Base-by-base conservation (phyloP, 2,113 vertebrate genomes). In the Tetrao urogallus region DNA sequence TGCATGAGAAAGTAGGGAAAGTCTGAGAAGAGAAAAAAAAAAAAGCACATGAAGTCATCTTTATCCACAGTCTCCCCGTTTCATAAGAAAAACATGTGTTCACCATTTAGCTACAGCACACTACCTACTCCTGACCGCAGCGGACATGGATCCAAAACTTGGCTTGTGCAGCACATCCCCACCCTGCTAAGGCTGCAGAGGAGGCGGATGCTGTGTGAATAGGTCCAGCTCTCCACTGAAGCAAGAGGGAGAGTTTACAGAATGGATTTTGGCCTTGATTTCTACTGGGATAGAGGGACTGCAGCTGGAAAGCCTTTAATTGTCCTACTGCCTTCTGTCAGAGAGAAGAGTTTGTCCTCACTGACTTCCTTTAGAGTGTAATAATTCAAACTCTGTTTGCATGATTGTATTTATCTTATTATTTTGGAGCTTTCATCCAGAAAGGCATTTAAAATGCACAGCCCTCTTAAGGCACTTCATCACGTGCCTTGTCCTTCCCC, bases 391-490 rank as follows among this genome's bases (percentile, higher is more conserved):
- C 61, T 86, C 83, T 66, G 52, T 70, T 91, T 90, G 82, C 47
- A 43, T 34, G 74, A 43, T 30, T 71, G 78, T 74, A 71, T 69
- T 79, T 42, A 76, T 86, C 65, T 76, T 94, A 94, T 94, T 95
- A 95, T 94, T 94, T 94, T 82, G 76, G 80, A 90, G 90, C 90
- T 94, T 92, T 93, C 82, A 88, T 89, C 80, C 88, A 95, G 95
- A 94, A 94, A 93, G 89, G 66, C 70, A 86, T 95, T 95, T 71
- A 57, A 86, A 82, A 75, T 86, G 88, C 85, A 77, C 47, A 71
- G 85, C 30, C 72, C 61, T 86, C 82, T 90, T 61, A 66, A 91
- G 82, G 76, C 86, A 91, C 69, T 90, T 83, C 13, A 82, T 69
- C 65, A 58, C 45, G 86, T 42, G 65, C 40, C 73, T 77, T 47